A percentile compares a stretch with the other conserved stretches of the same genome.
Conservation (phyloP, 2,113 vertebrate genomes). For the Barnardius zonarius region DNA sequence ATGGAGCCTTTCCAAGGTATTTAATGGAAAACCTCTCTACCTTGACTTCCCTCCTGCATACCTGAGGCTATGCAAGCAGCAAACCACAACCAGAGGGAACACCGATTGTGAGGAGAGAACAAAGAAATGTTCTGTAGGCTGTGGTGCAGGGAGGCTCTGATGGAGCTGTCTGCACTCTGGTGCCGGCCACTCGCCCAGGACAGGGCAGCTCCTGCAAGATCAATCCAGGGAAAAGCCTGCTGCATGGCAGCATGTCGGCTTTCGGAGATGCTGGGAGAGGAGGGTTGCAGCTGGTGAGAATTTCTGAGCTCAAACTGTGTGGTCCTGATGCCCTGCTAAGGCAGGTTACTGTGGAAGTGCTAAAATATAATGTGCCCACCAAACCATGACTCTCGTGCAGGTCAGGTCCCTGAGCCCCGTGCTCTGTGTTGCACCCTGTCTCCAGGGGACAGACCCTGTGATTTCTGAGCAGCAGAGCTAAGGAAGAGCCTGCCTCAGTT, state of each 20-base stretch:
- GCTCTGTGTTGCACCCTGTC: rapidly evolving
- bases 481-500: background rate
- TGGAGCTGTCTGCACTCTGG: background rate
- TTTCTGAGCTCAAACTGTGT: background rate
- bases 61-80: background rate
- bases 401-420: rapidly evolving
- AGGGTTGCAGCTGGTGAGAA: background rate
- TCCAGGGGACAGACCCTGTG: background rate
- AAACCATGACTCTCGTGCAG: rapidly evolving
- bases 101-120: background rate
- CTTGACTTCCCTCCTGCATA: background rate
- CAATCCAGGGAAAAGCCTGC: background rate
- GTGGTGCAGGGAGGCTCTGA: background rate
- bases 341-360: background rate
- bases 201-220: background rate
- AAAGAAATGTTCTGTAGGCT: background rate
- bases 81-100: background rate
- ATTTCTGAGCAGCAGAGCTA: background rate
- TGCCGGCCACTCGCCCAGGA: background rate
- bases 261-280: background rate
- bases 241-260: no score
- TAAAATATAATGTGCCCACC: background rate
- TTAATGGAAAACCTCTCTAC: background rate
- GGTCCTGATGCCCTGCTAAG: background rate
- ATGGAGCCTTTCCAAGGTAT: background rate